Evolutionary conservation across 2,888 invertebrate species (phyloP), one percentile per base, ranked within the genome.

Genomic region (Meliscaeva auricollis): DNA sequence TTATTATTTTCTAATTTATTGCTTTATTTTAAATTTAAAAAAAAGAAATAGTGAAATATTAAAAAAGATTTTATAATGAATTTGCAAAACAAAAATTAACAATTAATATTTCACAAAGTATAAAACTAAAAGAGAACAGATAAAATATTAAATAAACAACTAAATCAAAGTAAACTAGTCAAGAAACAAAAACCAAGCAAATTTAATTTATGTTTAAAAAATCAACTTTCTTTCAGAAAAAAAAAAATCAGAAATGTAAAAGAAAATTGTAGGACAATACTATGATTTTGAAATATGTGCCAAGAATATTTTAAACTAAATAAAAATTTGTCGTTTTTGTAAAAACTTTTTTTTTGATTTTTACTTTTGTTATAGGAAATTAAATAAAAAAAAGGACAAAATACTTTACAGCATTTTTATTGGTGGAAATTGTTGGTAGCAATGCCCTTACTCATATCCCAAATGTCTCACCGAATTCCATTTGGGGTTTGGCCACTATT

Each of bases 261-360:
- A 56, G 17, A 35, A 2, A 35, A 56, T 56, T 35, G 17, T 54
- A 30, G 30, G 3, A 20, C 17, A 38, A 58, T 38, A 26, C 30
- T 11, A 54, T 54, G 15, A 20, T 58, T 35, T 58, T 58, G 20
- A 35, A 58, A 26, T 44, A 62, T 64, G 46, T 64, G 62, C 62
- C 62, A 64, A 64, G 30, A 46, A 46, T 46, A 17, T 66, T 73
- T 74, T 74, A 56, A 78, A 78, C 68, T 38, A 83, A 78, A 78
- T 78, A 74, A 56, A 82, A 66, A 69, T 56, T 83, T 74, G 64
- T 83, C 73, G 73, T 74, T 70, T 78, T 83, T 74, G 48, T 83
- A 69, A 56, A 46, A 32, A 17, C 4, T 8, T 56, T 15, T 3
- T 38, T 38, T 38, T 38, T 38, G 2, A 2, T 38, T 38, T 38